Evolutionary conservation across 2,113 vertebrate genomes (phyloP), one percentile per base, ranked within the genome.

Genomic region (Menidia beryllina): DNA sequence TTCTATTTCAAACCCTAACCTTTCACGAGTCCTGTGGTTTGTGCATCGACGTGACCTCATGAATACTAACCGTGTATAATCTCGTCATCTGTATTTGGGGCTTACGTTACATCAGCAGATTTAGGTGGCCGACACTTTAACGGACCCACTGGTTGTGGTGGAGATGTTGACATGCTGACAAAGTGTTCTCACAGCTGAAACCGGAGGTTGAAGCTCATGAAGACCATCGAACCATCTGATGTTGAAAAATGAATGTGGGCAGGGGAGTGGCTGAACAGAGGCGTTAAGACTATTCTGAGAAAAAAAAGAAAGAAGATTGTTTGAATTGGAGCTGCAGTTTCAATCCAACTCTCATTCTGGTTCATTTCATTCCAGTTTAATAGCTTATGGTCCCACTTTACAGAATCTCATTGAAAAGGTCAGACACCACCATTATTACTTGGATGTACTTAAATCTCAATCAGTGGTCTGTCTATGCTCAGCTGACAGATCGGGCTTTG

Each of bases 1-100:
- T 83, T 74, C 73, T n/a, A 76, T 90, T 84, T 81, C 70, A 75
- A 87, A 83, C 38, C 52, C 59, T 77, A 79, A 90, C 74, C 87
- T 79, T 88, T 82, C 65, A 74, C 74, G 75, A 76, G 75, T 82
- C 62, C 19, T 56, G 64, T 45, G 62, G 50, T 76, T 83, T 71
- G 77, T 72, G 65, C 81, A 70, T 68, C 8, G 5, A 38, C 5
- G n/a, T 80, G 69, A 85, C 75, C 75, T 86, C 69, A 83, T 85
- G 86, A 85, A 90, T 87, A 78, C 81, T 75, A 89, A 87, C 67
- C 79, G 26, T 21, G 53, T 78, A 41, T 81, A 70, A 79, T 84
- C 67, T 75, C 76, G 70, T 34, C 56, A 84, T 90, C 70, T 80
- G 78, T 66, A 75, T 83, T 79, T 74, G 43, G 17, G 65, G 34